phyloP scores from a whole-genome alignment of 2,888 invertebrate species.

The Flabesymbios commensalis region DNA sequence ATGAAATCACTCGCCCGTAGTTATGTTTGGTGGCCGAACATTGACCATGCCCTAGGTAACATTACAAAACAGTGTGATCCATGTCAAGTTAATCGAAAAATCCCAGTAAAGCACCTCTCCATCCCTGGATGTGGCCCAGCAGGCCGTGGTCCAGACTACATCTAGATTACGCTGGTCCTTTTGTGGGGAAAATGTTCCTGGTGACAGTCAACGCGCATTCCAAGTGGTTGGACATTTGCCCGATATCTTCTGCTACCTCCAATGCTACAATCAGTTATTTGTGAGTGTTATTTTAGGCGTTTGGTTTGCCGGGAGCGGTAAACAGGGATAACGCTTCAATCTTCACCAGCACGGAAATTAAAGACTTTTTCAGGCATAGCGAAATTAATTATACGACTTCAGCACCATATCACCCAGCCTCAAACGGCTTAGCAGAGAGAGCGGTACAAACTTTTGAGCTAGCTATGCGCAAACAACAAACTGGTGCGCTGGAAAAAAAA shows the following conservation, averaged over 20 bases:
- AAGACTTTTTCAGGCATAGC: not conserved
- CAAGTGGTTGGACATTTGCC: conserved; percentile 1
- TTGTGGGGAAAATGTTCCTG: conserved; percentile 1
- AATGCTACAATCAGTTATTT: not conserved
- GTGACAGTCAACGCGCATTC: conserved; percentile 3
- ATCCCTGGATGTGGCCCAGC: conserved; percentile 2
- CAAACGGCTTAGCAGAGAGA: conserved; percentile 7
- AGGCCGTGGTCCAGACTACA: not conserved
- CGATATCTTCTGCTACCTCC: not conserved
- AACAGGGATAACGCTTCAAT: not conserved
- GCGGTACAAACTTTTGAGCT: conserved; percentile 1
- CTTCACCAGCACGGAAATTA: not conserved
- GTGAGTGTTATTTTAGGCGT: not conserved
- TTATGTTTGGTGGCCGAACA: conserved; percentile 2
- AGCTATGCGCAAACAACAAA: not conserved
- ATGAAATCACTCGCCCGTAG: conserved; percentile 2
- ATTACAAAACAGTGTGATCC: not conserved
- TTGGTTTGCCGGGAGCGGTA: not conserved
- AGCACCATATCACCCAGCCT: conserved; percentile 2
- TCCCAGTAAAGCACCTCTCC: not conserved
- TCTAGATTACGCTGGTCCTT: conserved; percentile 5
- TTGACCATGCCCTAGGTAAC: not conserved
- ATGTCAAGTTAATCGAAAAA: not conserved
- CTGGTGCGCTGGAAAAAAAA: not conserved
- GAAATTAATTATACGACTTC: too few species aligned